Conservation (phyloP, 1,140 invertebrate species). For the Micrasema longulum region DNA sequence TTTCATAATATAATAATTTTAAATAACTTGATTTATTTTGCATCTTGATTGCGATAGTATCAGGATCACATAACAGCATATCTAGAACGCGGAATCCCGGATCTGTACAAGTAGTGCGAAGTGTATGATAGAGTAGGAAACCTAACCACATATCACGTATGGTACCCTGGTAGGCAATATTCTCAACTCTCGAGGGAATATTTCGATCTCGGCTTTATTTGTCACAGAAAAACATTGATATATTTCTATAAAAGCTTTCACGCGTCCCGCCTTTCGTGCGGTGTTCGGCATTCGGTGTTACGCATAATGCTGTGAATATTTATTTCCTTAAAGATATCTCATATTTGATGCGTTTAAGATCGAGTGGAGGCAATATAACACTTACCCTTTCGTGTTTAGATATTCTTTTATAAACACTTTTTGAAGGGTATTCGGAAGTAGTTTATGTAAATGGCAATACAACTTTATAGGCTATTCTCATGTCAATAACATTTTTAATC, state of each 20-base stretch:
- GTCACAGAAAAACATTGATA: slow-evolving; percentile 40
- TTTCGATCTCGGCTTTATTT: slow-evolving; percentile 40
- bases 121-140: neutral
- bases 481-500: neutral
- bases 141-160: slow-evolving; percentile 28
- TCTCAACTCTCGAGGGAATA: slow-evolving; percentile 21
- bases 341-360: slow-evolving; percentile 25
- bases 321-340: slow-evolving; percentile 4
- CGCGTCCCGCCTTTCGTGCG: neutral
- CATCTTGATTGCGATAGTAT: too few species aligned
- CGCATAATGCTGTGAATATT: slow-evolving; percentile 26
- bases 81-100: too few species aligned
- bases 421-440: too few species aligned
- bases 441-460: too few species aligned
- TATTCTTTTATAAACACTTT: too few species aligned
- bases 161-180: slow-evolving; percentile 20
- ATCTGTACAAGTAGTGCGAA: too few species aligned
- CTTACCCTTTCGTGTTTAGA: too few species aligned
- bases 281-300: neutral
- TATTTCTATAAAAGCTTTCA: slow-evolving; percentile 41
- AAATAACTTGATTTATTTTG: too few species aligned
- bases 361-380: neutral
- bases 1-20: too few species aligned
- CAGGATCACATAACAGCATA: too few species aligned
- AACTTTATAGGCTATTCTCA: neutral